Conservation (phyloP, 1,140 invertebrate species). For the Bombus cullumanus region DNA sequence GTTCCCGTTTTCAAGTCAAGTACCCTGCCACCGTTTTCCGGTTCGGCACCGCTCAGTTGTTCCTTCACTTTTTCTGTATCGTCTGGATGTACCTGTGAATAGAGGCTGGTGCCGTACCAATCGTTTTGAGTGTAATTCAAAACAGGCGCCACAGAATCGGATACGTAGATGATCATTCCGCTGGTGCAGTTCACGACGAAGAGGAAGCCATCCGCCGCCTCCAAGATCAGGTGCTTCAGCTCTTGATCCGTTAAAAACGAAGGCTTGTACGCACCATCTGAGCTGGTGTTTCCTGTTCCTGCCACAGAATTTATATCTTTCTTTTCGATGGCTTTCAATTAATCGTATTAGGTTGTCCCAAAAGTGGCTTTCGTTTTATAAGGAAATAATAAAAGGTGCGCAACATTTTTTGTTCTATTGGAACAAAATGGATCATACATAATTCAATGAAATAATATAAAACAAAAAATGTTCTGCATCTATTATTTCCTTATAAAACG, state of each 20-base stretch:
- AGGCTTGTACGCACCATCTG: slow-evolving; percentile 98
- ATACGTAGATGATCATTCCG: slow-evolving; percentile 98
- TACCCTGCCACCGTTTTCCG: slow-evolving; percentile 98
- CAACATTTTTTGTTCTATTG: too few species aligned
- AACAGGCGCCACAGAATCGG: slow-evolving; percentile 98
- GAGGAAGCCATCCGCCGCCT: slow-evolving; percentile 99
- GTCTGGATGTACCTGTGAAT: slow-evolving; percentile 98
- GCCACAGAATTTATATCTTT: slow-evolving; percentile 65
- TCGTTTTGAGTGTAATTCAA: slow-evolving; percentile 98
- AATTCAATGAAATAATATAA: too few species aligned
- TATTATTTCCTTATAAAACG: too few species aligned
- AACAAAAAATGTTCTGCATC: too few species aligned
- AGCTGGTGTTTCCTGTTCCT: slow-evolving; percentile 97
- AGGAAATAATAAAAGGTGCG: too few species aligned
- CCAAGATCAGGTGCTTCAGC: slow-evolving; percentile 98
- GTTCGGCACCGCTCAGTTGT: slow-evolving; percentile 96
- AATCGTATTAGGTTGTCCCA: neutral
- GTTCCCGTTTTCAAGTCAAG: slow-evolving; percentile 99
- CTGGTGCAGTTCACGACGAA: slow-evolving; percentile 99
- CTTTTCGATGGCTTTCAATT: neutral
- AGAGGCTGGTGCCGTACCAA: slow-evolving; percentile 98
- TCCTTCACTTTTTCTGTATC: slow-evolving; percentile 99
- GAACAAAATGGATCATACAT: too few species aligned
- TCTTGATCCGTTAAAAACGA: slow-evolving; percentile 99
- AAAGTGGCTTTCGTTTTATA: too few species aligned